A percentile compares a stretch with the other conserved stretches of the same genome.
Evolutionary conservation across 1,140 invertebrate species (phyloP).

Genomic region (Ectropis grisescens): DNA sequence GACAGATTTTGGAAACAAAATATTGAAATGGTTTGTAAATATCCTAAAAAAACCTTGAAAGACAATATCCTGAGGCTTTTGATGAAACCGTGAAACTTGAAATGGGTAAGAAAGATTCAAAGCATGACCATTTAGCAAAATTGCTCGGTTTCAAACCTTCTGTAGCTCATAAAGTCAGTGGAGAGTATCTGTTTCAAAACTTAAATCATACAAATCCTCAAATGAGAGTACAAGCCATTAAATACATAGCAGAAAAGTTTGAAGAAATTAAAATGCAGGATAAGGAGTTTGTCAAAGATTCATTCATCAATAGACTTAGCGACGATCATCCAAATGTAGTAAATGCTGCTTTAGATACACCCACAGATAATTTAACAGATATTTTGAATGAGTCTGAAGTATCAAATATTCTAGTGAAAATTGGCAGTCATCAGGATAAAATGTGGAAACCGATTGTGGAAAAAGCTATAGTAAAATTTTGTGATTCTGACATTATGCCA

Average conservation of each 20-base stretch:
- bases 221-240: slow-evolving; percentile 74
- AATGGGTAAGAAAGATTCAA: slow-evolving; percentile 39
- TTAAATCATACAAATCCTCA: slow-evolving; percentile 75
- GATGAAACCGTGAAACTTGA: slow-evolving; percentile 72
- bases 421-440: slow-evolving; percentile 28
- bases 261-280: slow-evolving; percentile 61
- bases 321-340: slow-evolving; percentile 73
- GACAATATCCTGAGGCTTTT: slow-evolving; percentile 76
- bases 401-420: slow-evolving; percentile 32
- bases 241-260: slow-evolving; percentile 69
- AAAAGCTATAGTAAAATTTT: slow-evolving; percentile 52
- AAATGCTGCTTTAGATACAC: slow-evolving; percentile 57
- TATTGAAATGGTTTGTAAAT: slow-evolving; percentile 64
- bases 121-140: slow-evolving; percentile 37
- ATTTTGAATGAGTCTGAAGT: slow-evolving; percentile 46
- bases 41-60: slow-evolving; percentile 71
- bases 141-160: slow-evolving; percentile 69
- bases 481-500: slow-evolving; percentile 36
- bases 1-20: slow-evolving; percentile 23
- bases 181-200: slow-evolving; percentile 74
- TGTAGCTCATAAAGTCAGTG: slow-evolving; percentile 63
- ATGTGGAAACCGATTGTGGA: slow-evolving; percentile 51
- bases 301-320: slow-evolving; percentile 70
- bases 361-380: slow-evolving; percentile 44
- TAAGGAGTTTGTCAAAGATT: slow-evolving; percentile 69